Conservation (phyloP, 2,888 invertebrate genomes). For the Apamea anceps region DNA sequence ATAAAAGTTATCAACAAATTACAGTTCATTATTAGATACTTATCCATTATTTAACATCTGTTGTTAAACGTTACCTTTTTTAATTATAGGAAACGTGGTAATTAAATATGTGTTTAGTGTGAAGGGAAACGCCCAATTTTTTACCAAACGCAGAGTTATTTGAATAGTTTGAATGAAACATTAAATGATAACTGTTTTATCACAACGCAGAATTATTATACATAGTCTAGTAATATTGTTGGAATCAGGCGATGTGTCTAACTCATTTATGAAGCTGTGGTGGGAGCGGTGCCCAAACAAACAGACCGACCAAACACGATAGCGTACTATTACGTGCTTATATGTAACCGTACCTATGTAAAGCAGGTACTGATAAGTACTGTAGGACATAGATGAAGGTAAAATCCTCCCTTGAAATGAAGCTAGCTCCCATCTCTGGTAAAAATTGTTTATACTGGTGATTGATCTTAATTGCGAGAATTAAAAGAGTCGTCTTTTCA, state of each 20-base stretch:
- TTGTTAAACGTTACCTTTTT: constrained; percentile 2
- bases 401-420: constrained; percentile 4
- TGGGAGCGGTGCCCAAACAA: constrained; percentile 62
- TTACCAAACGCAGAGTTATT: constrained; percentile 23
- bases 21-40: constrained; percentile 13
- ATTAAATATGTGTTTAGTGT: constrained; percentile 9
- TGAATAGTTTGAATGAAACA: constrained; percentile 19
- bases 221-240: constrained; percentile 51
- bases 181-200: constrained; percentile 38
- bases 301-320: constrained; percentile 61
- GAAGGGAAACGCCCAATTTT: constrained; percentile 25
- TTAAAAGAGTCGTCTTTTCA: background rate
- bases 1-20: constrained; percentile 22
- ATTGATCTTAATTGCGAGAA: background rate
- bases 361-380: background rate
- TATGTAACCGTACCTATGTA: constrained; percentile 2
- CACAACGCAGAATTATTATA: constrained; percentile 40
- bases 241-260: constrained; percentile 76
- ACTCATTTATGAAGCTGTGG: constrained; percentile 77
- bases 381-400: constrained; percentile 1
- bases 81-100: constrained; percentile 3
- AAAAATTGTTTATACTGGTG: background rate
- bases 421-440: background rate
- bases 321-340: constrained; percentile 42
- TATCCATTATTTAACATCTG: background rate